phyloP scores from a whole-genome alignment of 1,140 invertebrate species.

The Tachypleus tridentatus region DNA sequence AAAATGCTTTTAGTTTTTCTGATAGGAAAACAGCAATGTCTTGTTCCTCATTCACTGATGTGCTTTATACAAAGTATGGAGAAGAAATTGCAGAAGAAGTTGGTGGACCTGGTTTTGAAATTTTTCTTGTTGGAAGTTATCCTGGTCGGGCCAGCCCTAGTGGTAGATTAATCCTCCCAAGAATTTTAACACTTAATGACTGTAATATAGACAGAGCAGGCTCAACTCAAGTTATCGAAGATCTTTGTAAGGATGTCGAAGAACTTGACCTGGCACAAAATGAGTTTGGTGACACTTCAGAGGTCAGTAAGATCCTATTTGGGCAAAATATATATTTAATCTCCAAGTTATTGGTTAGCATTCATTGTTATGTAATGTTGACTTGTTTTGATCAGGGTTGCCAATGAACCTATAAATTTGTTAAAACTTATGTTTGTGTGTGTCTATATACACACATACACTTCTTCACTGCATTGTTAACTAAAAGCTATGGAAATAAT shows the following conservation, averaged over 20 bases:
- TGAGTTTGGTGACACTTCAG: constrained; percentile 66
- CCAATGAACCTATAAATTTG: no score
- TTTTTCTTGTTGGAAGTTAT: constrained; percentile 19
- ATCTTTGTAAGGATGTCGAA: constrained; percentile 69
- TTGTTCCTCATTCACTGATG: constrained; percentile 19
- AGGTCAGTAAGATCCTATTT: constrained; percentile 44
- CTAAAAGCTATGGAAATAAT: no score
- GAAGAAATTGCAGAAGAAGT: constrained; percentile 14
- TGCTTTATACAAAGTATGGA: constrained; percentile 15
- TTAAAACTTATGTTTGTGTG: no score
- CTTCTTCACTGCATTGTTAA: no score
- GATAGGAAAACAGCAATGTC: constrained; percentile 5
- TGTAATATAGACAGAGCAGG: constrained; percentile 24
- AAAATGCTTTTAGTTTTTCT: no score
- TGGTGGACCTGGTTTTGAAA: constrained; percentile 11
- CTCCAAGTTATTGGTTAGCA: no score
- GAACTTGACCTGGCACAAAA: constrained; percentile 86
- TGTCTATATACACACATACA: no score
- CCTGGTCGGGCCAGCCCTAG: constrained; percentile 18
- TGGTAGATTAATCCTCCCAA: constrained; percentile 22
- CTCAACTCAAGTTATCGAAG: constrained; percentile 38
- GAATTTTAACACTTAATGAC: constrained; percentile 21
- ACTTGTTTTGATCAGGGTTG: no score
- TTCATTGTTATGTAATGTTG: no score
- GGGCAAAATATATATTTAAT: no score